A percentile compares a stretch with the other conserved stretches of the same genome.
Evolutionary conservation across 2,113 vertebrate genomes (phyloP).

Genomic region (Ivindomyrus marchei): DNA sequence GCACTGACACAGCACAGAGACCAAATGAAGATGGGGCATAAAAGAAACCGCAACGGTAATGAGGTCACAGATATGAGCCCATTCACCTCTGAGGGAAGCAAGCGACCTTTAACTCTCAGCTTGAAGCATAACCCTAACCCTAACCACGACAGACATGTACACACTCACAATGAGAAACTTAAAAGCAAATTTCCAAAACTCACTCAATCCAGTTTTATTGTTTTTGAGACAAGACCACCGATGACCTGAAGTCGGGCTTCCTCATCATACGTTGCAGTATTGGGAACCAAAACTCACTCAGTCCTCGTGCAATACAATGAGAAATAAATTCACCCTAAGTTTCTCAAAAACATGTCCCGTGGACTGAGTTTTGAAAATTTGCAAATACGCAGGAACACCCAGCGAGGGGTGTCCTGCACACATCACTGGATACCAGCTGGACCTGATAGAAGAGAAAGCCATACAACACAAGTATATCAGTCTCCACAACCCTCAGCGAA

Average conservation of each 20-base stretch:
- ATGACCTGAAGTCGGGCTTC: not conserved
- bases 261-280: not conserved
- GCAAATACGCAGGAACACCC: not conserved
- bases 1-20: not conserved
- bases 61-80: not conserved
- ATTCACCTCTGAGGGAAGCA: not conserved
- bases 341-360: not conserved
- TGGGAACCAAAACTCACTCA: not conserved
- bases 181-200: not conserved
- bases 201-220: not conserved
- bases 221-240: not conserved
- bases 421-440: not conserved
- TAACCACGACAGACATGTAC: conserved; percentile 54
- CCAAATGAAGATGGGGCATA: not conserved
- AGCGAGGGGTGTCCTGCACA: not conserved
- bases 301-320: not conserved
- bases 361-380: not conserved
- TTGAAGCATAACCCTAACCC: not conserved
- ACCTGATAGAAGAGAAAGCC: not conserved
- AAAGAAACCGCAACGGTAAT: not conserved
- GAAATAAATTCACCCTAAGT: not conserved
- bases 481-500: not conserved
- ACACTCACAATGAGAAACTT: conserved; percentile 36
- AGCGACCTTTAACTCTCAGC: not conserved
- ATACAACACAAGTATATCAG: not conserved